Evolutionary conservation across 2,888 invertebrate genomes (phyloP).

Genomic region (Oscheius onirici): DNA sequence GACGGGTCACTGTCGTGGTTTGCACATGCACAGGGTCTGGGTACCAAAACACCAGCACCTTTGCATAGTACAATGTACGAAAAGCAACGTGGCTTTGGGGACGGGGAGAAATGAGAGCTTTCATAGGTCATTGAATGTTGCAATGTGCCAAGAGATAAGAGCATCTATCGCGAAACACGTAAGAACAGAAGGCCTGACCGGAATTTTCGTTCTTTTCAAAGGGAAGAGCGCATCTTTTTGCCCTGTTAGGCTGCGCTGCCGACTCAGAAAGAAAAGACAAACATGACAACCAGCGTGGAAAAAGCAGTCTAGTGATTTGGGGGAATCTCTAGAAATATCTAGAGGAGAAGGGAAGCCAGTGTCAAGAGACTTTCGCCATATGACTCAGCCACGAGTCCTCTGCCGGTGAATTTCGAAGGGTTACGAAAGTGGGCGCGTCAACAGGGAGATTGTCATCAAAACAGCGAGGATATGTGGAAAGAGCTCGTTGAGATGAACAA

Average conservation of each 20-base stretch:
- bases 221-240: no score
- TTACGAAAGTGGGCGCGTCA: conserved; percentile 15
- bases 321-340: no score
- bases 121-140: conserved; percentile 6
- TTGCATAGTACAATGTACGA: conserved; percentile 52
- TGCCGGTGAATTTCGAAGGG: conserved; percentile 7
- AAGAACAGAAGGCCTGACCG: not conserved
- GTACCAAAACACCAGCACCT: conserved; percentile 43
- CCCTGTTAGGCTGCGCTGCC: no score
- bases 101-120: not conserved
- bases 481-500: no score
- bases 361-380: not conserved
- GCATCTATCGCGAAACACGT: not conserved
- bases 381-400: conserved; percentile 14
- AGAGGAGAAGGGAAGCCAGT: no score
- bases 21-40: conserved; percentile 48
- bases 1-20: conserved; percentile 36
- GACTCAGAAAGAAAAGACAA: no score
- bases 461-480: not conserved
- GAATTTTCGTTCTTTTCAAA: no score
- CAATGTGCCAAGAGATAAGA: conserved; percentile 18
- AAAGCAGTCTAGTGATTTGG: no score
- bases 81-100: not conserved
- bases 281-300: no score
- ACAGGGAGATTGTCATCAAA: conserved; percentile 19